Base-by-base conservation (phyloP, 2,797 vertebrate species). In the Alouatta caraya region DNA sequence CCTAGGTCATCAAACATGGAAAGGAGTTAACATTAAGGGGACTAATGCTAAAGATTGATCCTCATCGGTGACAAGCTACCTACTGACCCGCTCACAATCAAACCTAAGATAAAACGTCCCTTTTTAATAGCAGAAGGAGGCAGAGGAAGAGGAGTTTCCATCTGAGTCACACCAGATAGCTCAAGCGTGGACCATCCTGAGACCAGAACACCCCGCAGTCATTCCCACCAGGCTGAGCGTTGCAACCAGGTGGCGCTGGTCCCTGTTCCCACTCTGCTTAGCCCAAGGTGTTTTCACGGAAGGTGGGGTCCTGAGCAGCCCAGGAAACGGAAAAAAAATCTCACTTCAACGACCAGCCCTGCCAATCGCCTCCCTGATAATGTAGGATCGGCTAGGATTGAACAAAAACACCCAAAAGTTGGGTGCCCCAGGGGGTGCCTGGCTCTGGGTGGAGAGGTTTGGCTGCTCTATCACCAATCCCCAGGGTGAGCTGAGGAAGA, bases 371-470 rank as follows among this genome's bases (percentile, higher is more conserved):
- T 72, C 33, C 50, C 52, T 14, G 73, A 86, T 81, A 83, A 82
- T 1, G 48, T 33, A 90, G n/a, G 59, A 44, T 87, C 72, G 64
- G 70, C 48, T 80, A 84, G 11, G 24, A 81, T 12, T 46, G 67
- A 95, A 87, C 61, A 92, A 94, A 95, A 94, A 78, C 48, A 70
- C n/a, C 39, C 88, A 50, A 64, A 88, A 88, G 26, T 24, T 73
- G 59, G n/a, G 33, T 57, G 10, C 85, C 88, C 70, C 5, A 0
- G 33, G 2, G 42, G 42, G 39, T 64, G 55, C 78, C 61, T 37
- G 89, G 52, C 44, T 94, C 70, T 30, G n/a, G 75, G 42, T 61
- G 52, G 57, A 33, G 8, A 57, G n/a, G 44, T 24, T 48, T 14
- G 37, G 2, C 81, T 19, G 13, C 46, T 37, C 50, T 39, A 42